Evolutionary conservation across 1,140 invertebrate species (phyloP).

Genomic region (Monomorium pharaonis): DNA sequence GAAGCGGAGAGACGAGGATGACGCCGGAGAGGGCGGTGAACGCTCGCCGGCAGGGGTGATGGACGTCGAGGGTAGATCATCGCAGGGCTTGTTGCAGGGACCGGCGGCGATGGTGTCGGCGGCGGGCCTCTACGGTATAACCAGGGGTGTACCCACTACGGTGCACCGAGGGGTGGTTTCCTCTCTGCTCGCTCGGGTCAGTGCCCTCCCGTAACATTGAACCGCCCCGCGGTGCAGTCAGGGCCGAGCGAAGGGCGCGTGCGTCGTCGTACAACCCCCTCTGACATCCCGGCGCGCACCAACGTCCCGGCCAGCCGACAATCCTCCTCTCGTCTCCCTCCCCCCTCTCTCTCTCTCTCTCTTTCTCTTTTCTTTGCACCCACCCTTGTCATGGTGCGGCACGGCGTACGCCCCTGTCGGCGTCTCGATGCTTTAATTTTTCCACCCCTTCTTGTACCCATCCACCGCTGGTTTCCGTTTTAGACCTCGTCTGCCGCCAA

Average conservation of each 20-base stretch:
- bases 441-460: neutral
- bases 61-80: slow-evolving; percentile 65
- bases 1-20: neutral
- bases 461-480: slow-evolving; percentile 18
- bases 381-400: slow-evolving; percentile 8
- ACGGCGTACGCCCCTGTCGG: slow-evolving; percentile 49
- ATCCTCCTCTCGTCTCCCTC: slow-evolving; percentile 41
- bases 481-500: slow-evolving; percentile 32
- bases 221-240: slow-evolving; percentile 85
- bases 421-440: slow-evolving; percentile 73
- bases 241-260: slow-evolving; percentile 80
- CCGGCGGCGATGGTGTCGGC: slow-evolving; percentile 58
- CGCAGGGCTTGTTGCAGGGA: slow-evolving; percentile 70
- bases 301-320: slow-evolving; percentile 63
- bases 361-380: neutral
- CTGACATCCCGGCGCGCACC: slow-evolving; percentile 66
- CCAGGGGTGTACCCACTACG: slow-evolving; percentile 78
- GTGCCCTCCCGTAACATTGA: slow-evolving; percentile 85
- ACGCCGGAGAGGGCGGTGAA: slow-evolving; percentile 38
- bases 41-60: slow-evolving; percentile 15
- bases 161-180: slow-evolving; percentile 77
- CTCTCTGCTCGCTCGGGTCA: slow-evolving; percentile 79
- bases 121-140: slow-evolving; percentile 67
- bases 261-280: slow-evolving; percentile 69
- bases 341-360: slow-evolving; percentile 5